Percentiles rank a stretch among this genome's conserved stretches.
phyloP scores from a whole-genome alignment of 2,797 vertebrate species.

The Coranthus polyacanthus region DNA sequence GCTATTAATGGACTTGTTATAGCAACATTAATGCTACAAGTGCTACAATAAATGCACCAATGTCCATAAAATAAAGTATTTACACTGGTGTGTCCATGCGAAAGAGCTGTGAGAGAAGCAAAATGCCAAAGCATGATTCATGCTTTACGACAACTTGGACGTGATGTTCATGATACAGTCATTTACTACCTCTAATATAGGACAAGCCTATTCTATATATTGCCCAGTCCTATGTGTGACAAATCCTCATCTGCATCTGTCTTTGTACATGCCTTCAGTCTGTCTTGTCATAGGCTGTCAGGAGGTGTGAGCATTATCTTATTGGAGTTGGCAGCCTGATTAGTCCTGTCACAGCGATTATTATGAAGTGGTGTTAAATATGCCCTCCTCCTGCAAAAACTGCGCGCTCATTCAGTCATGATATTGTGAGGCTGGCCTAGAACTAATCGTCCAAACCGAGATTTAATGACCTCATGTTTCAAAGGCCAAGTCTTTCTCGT shows the following conservation, averaged over 20 bases:
- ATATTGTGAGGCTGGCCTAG: slow-evolving; percentile 16
- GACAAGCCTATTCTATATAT: too few relatives aligned
- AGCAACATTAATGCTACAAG: too few relatives aligned
- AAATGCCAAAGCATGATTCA: too few relatives aligned
- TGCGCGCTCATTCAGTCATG: slow-evolving; percentile 2
- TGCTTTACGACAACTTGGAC: too few relatives aligned
- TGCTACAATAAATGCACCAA: too few relatives aligned
- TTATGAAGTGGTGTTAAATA: slow-evolving; percentile 27
- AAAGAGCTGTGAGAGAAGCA: too few relatives aligned
- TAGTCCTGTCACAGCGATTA: slow-evolving; percentile 57
- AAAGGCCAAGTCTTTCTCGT: slow-evolving; percentile 15
- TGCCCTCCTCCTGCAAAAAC: slow-evolving; percentile 12
- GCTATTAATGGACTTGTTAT: too few relatives aligned
- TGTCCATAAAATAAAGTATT: background rate
- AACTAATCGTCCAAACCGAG: slow-evolving; percentile 31
- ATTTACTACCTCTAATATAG: too few relatives aligned
- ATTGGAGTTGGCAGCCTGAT: slow-evolving; percentile 64
- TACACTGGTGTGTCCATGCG: background rate
- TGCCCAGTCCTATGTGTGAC: background rate
- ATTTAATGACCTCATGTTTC: slow-evolving; percentile 12
- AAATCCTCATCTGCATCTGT: background rate
- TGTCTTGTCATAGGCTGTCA: slow-evolving; percentile 2
- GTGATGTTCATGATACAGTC: too few relatives aligned
- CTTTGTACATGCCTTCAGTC: slow-evolving; percentile 2
- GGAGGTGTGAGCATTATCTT: slow-evolving; percentile 10